A percentile compares a stretch with the other conserved stretches of the same genome.
Evolutionary conservation across 37 sponge, comb jelly and placozoan genomes (phyloP).

Genomic region (Cladorhizidae sp.): DNA sequence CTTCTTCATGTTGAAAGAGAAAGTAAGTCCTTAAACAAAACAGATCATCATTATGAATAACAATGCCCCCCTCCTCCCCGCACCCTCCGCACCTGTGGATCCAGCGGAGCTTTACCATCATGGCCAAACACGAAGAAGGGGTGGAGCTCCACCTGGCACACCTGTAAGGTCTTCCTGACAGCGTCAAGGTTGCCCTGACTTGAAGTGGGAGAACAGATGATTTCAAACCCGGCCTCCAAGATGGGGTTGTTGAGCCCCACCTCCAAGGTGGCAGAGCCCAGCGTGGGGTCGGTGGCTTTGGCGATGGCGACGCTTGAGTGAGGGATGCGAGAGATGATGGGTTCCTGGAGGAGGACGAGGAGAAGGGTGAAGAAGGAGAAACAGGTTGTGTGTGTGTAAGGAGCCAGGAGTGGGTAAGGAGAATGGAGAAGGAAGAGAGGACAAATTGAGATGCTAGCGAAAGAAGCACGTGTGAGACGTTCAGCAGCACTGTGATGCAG

Average conservation of each 20-base stretch:
- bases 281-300: slow-evolving; percentile 7
- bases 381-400: slow-evolving; percentile 7
- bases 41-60: too few species aligned
- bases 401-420: neutral
- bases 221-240: slow-evolving; percentile 78
- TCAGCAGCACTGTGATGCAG: too few species aligned
- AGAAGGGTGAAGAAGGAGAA: neutral
- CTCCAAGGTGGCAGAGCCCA: slow-evolving; percentile 59
- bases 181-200: slow-evolving; percentile 19
- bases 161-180: slow-evolving; percentile 54
- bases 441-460: neutral
- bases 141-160: slow-evolving; percentile 81
- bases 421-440: neutral
- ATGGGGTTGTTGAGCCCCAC: slow-evolving; percentile 79
- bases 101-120: slow-evolving; percentile 67
- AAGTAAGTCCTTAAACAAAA: too few species aligned
- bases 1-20: too few species aligned
- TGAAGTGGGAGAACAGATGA: slow-evolving; percentile 70
- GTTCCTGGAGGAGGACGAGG: slow-evolving; percentile 13
- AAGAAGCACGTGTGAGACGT: neutral
- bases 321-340: slow-evolving; percentile 47
- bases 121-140: slow-evolving; percentile 80
- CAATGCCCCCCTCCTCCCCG: too few species aligned
- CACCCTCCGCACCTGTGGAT: slow-evolving; percentile 50
- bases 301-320: slow-evolving; percentile 28